A percentile compares a stretch with the other conserved stretches of the same genome.
phyloP scores from a whole-genome alignment of 2,888 invertebrate species.

The Drosophila austrosaltans region DNA sequence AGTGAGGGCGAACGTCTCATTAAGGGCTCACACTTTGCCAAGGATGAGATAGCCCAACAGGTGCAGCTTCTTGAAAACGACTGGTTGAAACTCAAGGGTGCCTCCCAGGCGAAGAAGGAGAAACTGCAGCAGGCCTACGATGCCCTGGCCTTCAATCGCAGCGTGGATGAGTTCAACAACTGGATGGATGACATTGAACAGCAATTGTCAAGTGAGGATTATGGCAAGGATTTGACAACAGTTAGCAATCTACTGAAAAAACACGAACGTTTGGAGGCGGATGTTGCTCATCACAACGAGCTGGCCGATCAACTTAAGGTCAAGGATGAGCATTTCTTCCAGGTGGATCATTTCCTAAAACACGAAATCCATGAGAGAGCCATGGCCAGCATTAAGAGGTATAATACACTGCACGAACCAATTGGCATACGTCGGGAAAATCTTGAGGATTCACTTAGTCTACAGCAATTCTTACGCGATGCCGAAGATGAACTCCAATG shows the following conservation, averaged over 20 bases:
- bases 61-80: conserved; percentile 93
- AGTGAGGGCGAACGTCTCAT: conserved; percentile 91
- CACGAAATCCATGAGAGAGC: conserved; percentile 92
- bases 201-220: conserved; percentile 85
- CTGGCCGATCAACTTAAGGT: conserved; percentile 91
- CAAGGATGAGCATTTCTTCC: conserved; percentile 90
- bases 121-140: conserved; percentile 95
- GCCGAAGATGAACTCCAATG: conserved; percentile 96
- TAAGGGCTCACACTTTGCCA: conserved; percentile 93
- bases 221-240: conserved; percentile 93
- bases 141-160: conserved; percentile 93
- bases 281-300: conserved; percentile 92
- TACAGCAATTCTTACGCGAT: conserved; percentile 95
- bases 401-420: conserved; percentile 93
- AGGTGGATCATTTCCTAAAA: conserved; percentile 93
- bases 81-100: conserved; percentile 93
- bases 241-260: conserved; percentile 92
- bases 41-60: conserved; percentile 91
- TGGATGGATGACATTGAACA: conserved; percentile 96
- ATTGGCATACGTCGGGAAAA: conserved; percentile 95
- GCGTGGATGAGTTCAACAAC: conserved; percentile 94
- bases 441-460: conserved; percentile 93
- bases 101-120: conserved; percentile 92
- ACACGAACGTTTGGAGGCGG: conserved; percentile 92
- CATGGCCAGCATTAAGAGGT: conserved; percentile 87